phyloP scores from a whole-genome alignment of 2,888 invertebrate species.

The Hyppa rectilinea region DNA sequence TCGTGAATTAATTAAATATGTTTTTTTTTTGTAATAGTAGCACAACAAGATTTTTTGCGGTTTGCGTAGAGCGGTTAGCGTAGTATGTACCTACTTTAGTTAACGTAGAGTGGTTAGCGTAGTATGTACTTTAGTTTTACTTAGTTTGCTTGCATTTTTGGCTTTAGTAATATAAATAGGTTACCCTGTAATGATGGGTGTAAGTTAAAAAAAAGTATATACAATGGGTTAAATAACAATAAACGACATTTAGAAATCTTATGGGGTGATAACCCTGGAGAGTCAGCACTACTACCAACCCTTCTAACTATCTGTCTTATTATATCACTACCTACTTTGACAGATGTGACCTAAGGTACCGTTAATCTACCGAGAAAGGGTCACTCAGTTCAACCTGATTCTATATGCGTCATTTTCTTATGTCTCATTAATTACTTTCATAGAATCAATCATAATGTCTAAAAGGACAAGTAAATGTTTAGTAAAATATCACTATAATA shows the following conservation, averaged over 20 bases:
- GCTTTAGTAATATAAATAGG: no score
- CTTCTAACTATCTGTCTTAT: background rate
- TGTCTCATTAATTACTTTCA: conserved; percentile 47
- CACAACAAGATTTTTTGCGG: background rate
- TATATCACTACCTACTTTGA: background rate
- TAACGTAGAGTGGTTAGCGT: no score
- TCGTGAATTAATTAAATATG: background rate
- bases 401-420: background rate
- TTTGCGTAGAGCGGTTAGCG: no score
- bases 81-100: no score
- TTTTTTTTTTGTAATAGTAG: background rate
- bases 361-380: conserved; percentile 25
- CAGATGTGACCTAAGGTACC: conserved; percentile 1
- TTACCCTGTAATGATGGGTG: no score
- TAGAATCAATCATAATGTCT: conserved; percentile 61
- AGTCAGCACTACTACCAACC: background rate
- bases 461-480: conserved; percentile 51
- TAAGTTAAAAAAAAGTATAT: no score
- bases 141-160: background rate
- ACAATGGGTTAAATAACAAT: no score
- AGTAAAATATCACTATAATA: conserved; percentile 47
- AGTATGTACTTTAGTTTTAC: background rate
- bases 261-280: background rate
- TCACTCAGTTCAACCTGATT: conserved; percentile 25
- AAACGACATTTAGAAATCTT: background rate